Conservation (phyloP, 2,113 vertebrate species). For the Dicaeum eximium region DNA sequence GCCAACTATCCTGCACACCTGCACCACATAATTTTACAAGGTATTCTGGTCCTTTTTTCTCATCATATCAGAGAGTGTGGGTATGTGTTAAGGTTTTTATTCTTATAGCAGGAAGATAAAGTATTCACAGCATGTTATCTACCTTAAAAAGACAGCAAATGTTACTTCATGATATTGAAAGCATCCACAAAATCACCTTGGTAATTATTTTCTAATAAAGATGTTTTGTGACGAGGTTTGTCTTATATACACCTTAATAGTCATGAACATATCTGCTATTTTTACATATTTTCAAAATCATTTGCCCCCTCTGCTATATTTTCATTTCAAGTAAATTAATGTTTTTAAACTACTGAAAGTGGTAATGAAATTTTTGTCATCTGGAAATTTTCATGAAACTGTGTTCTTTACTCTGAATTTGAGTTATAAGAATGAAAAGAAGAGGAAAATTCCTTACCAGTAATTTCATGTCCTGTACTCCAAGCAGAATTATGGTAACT, state of each 20-base stretch:
- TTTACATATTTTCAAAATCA: not conserved
- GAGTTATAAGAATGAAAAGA: not conserved
- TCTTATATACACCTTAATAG: not conserved
- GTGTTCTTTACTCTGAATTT: not conserved
- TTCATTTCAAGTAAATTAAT: not conserved
- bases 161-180: not conserved
- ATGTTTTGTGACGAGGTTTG: not conserved
- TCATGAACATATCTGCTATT: not conserved
- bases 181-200: not conserved
- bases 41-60: not conserved
- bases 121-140: not conserved
- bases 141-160: not conserved
- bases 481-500: not conserved
- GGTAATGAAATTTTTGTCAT: not conserved
- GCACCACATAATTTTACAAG: not conserved
- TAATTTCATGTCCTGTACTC: not conserved
- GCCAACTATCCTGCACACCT: not conserved
- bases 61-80: not conserved
- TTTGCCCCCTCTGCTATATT: not conserved
- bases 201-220: not conserved
- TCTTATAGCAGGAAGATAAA: not conserved
- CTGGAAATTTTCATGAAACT: not conserved
- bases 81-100: not conserved
- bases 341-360: not conserved
- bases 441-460: not conserved